phyloP scores from a whole-genome alignment of 1,140 invertebrate species.

The Anoplophora glabripennis region DNA sequence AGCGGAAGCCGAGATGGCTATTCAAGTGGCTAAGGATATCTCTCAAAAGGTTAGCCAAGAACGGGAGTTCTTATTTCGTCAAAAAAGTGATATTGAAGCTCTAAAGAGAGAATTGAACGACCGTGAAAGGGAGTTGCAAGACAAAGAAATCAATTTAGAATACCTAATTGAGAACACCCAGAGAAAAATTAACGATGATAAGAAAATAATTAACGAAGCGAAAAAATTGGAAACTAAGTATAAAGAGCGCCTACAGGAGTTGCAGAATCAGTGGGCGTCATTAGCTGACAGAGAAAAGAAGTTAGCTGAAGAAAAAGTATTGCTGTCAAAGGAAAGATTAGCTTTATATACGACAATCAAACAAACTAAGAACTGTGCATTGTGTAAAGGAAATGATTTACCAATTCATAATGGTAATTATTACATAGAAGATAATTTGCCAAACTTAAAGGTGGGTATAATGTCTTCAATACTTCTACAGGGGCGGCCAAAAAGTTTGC shows the following conservation, averaged over 20 bases:
- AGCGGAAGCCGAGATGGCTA: conserved; percentile 52
- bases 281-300: conserved; percentile 41
- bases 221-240: conserved; percentile 32
- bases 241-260: conserved; percentile 38
- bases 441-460: too few relatives aligned
- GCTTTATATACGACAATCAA: conserved; percentile 29
- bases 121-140: conserved; percentile 45
- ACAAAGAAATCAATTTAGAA: conserved; percentile 46
- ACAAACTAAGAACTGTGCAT: conserved; percentile 25
- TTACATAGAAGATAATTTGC: too few relatives aligned
- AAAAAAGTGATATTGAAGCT: conserved; percentile 49
- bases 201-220: conserved; percentile 15
- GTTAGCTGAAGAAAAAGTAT: conserved; percentile 45
- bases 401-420: too few relatives aligned
- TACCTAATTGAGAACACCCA: conserved; percentile 24
- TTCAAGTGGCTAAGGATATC: conserved; percentile 52
- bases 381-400: conserved; percentile 20
- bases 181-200: conserved; percentile 16
- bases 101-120: conserved; percentile 48
- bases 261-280: conserved; percentile 38
- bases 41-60: conserved; percentile 50
- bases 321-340: conserved; percentile 41
- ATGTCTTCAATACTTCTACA: too few relatives aligned
- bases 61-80: conserved; percentile 47
- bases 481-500: too few relatives aligned